These are phyloP conservation scores for Pocillopora meandrina DNA, from an alignment of 92 coral and sea anemone genomes.

Conservation along the genomic window DNA sequence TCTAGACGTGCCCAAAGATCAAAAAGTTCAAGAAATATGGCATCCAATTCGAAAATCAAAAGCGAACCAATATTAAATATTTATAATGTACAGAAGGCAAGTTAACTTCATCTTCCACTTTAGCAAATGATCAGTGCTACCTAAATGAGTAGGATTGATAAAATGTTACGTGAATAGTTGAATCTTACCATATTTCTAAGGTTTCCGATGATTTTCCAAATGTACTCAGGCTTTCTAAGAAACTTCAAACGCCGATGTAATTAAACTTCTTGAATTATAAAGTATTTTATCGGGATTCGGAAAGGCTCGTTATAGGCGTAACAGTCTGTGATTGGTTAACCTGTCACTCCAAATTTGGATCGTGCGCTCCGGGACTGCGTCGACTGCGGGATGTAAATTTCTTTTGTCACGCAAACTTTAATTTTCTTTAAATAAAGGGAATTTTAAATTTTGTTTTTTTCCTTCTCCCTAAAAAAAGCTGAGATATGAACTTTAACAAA, in stretches of 20 bases:
- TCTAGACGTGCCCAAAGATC: too few relatives aligned
- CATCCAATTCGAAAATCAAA: neutral
- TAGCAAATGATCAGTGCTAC: too few relatives aligned
- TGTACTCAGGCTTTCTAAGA: neutral
- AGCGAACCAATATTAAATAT: neutral
- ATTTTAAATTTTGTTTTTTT: too few relatives aligned
- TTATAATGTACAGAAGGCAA: too few relatives aligned
- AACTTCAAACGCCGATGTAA: neutral
- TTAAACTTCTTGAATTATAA: neutral
- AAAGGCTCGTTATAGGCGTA: neutral
- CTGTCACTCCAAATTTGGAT: conserved; percentile 35
- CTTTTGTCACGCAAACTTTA: neutral
- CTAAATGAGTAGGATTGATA: too few relatives aligned
- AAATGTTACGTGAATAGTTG: too few relatives aligned
- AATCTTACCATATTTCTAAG: too few relatives aligned
- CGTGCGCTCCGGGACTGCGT: conserved; percentile 14
- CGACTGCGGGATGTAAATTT: neutral
- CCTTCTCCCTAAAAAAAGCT: too few relatives aligned
- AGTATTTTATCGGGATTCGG: neutral
- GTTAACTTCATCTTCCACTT: too few relatives aligned
- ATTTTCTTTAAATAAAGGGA: too few relatives aligned
- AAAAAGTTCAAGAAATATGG: neutral
- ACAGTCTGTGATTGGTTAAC: conserved; percentile 20
- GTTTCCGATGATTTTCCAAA: too few relatives aligned
- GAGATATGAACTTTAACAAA: too few relatives aligned